Conservation (phyloP, 2,888 invertebrate genomes). For the Cryptus viduatorius region DNA sequence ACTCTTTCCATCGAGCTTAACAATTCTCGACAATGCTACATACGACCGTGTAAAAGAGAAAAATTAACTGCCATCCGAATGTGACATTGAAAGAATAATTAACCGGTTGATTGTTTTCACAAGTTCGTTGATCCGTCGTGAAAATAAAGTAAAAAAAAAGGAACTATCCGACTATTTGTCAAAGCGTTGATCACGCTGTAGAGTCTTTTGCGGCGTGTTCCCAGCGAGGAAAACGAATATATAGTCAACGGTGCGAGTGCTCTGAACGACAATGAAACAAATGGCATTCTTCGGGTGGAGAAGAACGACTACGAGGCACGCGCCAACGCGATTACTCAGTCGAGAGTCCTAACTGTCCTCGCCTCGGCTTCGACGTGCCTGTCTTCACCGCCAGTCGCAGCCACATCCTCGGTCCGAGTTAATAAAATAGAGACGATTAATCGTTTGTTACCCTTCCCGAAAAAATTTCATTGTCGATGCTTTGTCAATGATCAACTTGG, state of each 20-base stretch:
- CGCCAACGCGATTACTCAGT: slow-evolving; percentile 80
- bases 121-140: slow-evolving; percentile 41
- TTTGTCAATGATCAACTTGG: neutral
- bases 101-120: slow-evolving; percentile 56
- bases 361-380: slow-evolving; percentile 46
- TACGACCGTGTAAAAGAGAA: slow-evolving; percentile 45
- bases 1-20: slow-evolving; percentile 63
- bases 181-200: slow-evolving; percentile 35
- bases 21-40: slow-evolving; percentile 28
- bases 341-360: slow-evolving; percentile 60
- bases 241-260: slow-evolving; percentile 46
- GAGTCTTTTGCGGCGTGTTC: slow-evolving; percentile 11
- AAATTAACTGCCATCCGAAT: slow-evolving; percentile 69
- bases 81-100: slow-evolving; percentile 67
- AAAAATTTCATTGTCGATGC: neutral
- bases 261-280: slow-evolving; percentile 78
- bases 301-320: slow-evolving; percentile 77
- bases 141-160: neutral
- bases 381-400: slow-evolving; percentile 20
- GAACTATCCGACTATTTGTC: slow-evolving; percentile 26
- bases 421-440: slow-evolving; percentile 69
- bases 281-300: slow-evolving; percentile 76
- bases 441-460: slow-evolving; percentile 29
- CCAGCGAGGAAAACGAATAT: slow-evolving; percentile 6
- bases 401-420: slow-evolving; percentile 65